Conservation (phyloP, 2,797 vertebrate genomes). For the Sylvia borin region DNA sequence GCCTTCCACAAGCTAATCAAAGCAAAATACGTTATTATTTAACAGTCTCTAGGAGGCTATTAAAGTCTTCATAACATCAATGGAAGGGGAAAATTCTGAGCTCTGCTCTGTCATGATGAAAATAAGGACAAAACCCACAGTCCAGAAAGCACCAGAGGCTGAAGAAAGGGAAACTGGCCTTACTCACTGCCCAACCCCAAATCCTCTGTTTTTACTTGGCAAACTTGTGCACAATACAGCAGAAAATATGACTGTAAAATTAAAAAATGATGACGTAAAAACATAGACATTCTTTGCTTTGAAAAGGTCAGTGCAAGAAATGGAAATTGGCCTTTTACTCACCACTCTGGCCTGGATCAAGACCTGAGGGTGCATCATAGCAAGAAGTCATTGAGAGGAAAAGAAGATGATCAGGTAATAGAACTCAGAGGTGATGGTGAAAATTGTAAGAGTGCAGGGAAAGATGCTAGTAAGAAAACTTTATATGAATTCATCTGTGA, state of each 20-base stretch:
- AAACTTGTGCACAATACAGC: neutral
- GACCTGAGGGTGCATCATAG: neutral
- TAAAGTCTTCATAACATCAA: neutral
- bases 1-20: neutral
- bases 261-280: neutral
- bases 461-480: conserved; percentile 20
- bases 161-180: neutral
- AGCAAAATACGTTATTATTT: neutral
- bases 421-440: neutral
- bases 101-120: neutral
- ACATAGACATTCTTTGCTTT: neutral
- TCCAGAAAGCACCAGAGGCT: neutral
- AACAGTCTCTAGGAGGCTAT: neutral
- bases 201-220: neutral
- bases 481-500: conserved; percentile 24
- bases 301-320: conserved; percentile 15
- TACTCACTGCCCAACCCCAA: neutral
- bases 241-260: neutral
- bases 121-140: neutral
- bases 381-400: neutral
- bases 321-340: neutral
- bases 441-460: neutral
- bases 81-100: neutral
- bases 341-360: neutral
- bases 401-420: neutral